Conservation (phyloP, 1,140 invertebrate genomes). For the Bursaphelenchus mucronatus region DNA sequence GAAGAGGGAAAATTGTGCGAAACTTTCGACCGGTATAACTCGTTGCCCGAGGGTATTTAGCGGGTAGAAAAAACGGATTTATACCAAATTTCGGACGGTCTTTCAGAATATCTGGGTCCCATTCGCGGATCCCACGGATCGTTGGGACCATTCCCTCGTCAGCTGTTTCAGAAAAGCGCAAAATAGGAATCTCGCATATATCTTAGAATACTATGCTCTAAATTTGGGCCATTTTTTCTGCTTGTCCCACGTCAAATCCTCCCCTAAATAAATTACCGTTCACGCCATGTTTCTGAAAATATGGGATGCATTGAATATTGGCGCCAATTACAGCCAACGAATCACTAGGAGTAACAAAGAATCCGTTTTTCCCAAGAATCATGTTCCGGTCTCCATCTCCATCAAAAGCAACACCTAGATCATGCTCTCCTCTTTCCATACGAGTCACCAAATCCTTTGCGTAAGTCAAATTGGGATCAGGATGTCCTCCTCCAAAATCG, state of each 20-base stretch:
- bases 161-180: neutral
- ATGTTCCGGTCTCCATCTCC: slow-evolving; percentile 96
- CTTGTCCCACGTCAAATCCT: neutral
- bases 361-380: slow-evolving; percentile 91
- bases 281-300: slow-evolving; percentile 73
- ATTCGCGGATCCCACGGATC: no score
- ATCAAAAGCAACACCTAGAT: slow-evolving; percentile 96
- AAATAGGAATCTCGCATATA: no score
- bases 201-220: neutral
- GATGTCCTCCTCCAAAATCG: slow-evolving; percentile 91
- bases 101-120: no score
- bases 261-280: slow-evolving; percentile 24
- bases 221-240: neutral
- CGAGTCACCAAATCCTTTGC: slow-evolving; percentile 77
- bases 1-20: no score
- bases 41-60: no score
- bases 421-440: slow-evolving; percentile 71
- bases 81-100: no score
- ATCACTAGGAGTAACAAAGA: slow-evolving; percentile 96
- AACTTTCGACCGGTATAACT: no score
- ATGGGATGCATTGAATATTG: slow-evolving; percentile 84
- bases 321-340: slow-evolving; percentile 90
- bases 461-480: slow-evolving; percentile 97
- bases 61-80: no score
- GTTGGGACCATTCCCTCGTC: no score